A percentile compares a stretch with the other conserved stretches of the same genome.
Evolutionary conservation across 2,797 vertebrate genomes (phyloP).

Genomic region (Peromyscus nudipes): DNA sequence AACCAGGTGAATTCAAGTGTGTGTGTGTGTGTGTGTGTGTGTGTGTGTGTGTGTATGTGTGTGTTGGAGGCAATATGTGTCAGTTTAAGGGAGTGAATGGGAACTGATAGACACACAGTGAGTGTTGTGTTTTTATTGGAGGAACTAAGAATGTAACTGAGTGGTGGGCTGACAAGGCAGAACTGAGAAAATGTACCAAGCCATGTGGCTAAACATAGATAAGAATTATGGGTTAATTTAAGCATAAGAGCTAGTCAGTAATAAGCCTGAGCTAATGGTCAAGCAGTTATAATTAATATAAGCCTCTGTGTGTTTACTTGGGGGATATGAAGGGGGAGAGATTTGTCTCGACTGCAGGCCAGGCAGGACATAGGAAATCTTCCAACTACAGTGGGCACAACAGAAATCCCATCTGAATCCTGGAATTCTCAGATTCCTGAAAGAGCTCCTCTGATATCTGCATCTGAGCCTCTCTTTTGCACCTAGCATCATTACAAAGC

Average conservation of each 20-base stretch:
- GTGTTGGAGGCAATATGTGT: neutral
- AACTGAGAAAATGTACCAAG: too few relatives aligned
- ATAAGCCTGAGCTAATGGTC: too few relatives aligned
- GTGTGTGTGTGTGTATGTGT: neutral
- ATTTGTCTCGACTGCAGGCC: too few relatives aligned
- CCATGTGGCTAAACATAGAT: too few relatives aligned
- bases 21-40: neutral
- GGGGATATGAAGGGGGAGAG: too few relatives aligned
- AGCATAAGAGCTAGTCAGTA: too few relatives aligned
- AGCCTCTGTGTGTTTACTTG: too few relatives aligned
- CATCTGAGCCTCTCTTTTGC: neutral
- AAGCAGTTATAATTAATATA: too few relatives aligned
- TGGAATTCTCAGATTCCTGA: neutral
- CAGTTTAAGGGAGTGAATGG: neutral
- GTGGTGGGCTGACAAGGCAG: neutral
- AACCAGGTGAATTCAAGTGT: conserved; percentile 2
- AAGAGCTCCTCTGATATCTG: neutral
- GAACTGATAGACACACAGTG: conserved; percentile 21
- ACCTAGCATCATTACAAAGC: neutral
- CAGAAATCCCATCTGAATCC: neutral
- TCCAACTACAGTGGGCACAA: neutral
- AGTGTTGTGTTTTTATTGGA: neutral
- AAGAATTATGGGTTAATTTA: too few relatives aligned
- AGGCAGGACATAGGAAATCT: too few relatives aligned
- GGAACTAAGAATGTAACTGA: neutral